These are phyloP conservation scores for Hippolais icterina DNA, from an alignment of 2,113 vertebrate species.

Conservation along the genomic window DNA sequence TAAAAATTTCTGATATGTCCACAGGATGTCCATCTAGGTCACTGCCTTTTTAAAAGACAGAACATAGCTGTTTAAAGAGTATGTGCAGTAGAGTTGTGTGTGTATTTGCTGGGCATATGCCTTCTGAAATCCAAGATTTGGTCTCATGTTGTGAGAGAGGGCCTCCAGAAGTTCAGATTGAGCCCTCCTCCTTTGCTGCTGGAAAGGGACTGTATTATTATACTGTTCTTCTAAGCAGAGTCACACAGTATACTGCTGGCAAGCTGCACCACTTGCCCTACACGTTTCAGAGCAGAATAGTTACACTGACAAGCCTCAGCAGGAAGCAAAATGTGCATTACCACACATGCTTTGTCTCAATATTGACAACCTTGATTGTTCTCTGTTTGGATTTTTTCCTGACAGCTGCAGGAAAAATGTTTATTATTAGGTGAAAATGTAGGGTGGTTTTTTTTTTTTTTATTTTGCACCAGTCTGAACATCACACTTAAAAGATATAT, in stretches of 20 bases:
- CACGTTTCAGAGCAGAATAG: neutral
- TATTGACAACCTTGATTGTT: neutral
- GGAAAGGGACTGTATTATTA: neutral
- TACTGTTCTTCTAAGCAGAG: neutral
- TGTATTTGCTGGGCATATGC: neutral
- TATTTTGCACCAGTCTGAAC: neutral
- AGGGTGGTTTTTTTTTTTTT: too few species aligned
- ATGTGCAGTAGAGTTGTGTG: neutral
- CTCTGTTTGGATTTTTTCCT: neutral
- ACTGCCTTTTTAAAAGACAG: neutral
- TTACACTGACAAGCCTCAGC: conserved; percentile 31
- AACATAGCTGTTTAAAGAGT: neutral
- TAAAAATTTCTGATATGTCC: neutral
- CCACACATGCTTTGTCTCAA: neutral
- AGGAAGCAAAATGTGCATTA: neutral
- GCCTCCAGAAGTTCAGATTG: neutral
- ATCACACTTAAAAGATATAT: neutral
- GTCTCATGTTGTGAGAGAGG: neutral
- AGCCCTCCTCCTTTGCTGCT: neutral
- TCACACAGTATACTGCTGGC: neutral
- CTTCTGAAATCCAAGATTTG: neutral
- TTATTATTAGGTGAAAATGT: neutral
- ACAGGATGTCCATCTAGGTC: neutral
- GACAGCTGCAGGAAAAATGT: neutral
- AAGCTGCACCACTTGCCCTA: neutral